Percentiles rank a stretch among this genome's conserved stretches.
These are phyloP conservation scores for Lymantria monacha DNA, from an alignment of 2,888 invertebrate genomes.

Conservation along the genomic window DNA sequence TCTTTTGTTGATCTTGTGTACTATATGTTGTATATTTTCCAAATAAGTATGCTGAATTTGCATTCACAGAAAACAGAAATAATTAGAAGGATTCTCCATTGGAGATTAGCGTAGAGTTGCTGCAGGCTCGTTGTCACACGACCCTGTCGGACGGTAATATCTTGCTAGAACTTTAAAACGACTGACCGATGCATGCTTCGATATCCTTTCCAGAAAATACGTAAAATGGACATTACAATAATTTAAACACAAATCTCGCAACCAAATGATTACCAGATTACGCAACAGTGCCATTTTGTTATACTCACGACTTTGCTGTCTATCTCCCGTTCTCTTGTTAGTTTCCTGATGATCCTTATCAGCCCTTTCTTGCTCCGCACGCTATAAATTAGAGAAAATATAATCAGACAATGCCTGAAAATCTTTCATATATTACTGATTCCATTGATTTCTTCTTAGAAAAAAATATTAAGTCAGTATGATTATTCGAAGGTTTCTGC, in stretches of 20 bases:
- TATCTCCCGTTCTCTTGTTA: conserved; percentile 63
- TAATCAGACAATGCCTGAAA: neutral
- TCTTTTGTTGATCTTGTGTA: too few relatives aligned
- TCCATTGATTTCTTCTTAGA: too few relatives aligned
- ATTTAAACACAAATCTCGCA: neutral
- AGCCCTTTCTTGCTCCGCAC: conserved; percentile 85
- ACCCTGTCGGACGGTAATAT: too few relatives aligned
- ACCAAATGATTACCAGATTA: neutral
- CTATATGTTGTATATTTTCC: too few relatives aligned
- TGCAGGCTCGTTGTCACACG: too few relatives aligned
- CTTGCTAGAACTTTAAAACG: too few relatives aligned
- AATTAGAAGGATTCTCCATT: too few relatives aligned
- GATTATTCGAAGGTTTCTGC: neutral
- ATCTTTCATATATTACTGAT: neutral
- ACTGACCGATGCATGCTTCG: neutral
- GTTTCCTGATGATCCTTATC: conserved; percentile 82
- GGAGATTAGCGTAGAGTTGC: too few relatives aligned
- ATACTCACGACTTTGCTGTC: conserved; percentile 73
- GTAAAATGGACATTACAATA: neutral
- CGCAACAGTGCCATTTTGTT: neutral
- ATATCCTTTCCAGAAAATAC: neutral
- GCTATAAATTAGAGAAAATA: conserved; percentile 45
- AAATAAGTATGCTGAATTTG: too few relatives aligned
- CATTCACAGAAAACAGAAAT: too few relatives aligned
- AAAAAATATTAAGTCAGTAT: too few relatives aligned